Conservation (phyloP, 2,113 vertebrate species). For the Macquaria ambigua region DNA sequence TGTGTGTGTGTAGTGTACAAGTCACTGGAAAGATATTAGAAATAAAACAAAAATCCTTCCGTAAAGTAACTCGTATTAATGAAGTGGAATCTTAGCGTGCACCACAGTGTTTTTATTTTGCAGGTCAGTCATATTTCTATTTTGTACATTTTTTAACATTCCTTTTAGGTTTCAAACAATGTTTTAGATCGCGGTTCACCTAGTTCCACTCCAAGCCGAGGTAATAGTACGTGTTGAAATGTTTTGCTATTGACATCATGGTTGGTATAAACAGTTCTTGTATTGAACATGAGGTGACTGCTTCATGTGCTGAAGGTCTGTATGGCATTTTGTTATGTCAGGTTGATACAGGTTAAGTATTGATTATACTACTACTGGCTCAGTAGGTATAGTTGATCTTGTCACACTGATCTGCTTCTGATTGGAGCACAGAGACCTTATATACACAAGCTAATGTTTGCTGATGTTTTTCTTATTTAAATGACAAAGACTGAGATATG, state of each 20-base stretch:
- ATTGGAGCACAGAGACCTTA: constrained; percentile 17
- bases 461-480: constrained; percentile 24
- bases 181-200: constrained; percentile 30
- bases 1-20: constrained; percentile 48
- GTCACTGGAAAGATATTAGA: constrained; percentile 70
- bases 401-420: constrained; percentile 10
- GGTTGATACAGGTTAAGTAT: constrained; percentile 10
- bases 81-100: constrained; percentile 24
- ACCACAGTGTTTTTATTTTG: constrained; percentile 40
- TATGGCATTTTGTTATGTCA: constrained; percentile 4
- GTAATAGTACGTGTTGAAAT: neutral
- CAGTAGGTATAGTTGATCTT: constrained; percentile 1
- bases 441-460: neutral
- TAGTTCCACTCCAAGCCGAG: neutral
- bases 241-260: neutral
- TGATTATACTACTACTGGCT: constrained; percentile 14
- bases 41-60: constrained; percentile 45
- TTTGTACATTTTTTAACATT: constrained; percentile 67
- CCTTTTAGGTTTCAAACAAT: constrained; percentile 48
- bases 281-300: constrained; percentile 55
- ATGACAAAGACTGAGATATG: constrained; percentile 1
- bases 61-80: constrained; percentile 34
- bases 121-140: constrained; percentile 16
- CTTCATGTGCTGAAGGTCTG: constrained; percentile 20
- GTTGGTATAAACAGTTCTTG: constrained; percentile 25